phyloP scores from a whole-genome alignment of 2,888 invertebrate species.

The Tribolium freemani region DNA sequence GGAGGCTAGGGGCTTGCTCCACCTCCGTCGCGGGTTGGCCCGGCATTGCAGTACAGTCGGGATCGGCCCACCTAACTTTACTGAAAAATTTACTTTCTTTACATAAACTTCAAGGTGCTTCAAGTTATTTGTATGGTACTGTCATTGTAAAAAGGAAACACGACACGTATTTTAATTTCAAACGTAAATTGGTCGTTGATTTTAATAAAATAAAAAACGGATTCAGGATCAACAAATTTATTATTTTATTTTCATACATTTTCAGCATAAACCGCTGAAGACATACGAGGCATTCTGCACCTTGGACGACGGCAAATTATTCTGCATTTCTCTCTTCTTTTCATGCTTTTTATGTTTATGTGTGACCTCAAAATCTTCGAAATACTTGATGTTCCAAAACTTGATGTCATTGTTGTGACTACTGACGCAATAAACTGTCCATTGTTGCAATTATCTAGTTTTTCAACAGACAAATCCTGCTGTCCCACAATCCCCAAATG shows the following conservation, averaged over 20 bases:
- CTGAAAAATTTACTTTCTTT: too few species aligned
- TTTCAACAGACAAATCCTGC: constrained; percentile 86
- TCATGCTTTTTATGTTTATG: constrained; percentile 78
- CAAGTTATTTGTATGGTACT: too few species aligned
- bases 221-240: too few species aligned
- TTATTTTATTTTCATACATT: too few species aligned
- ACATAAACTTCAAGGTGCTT: too few species aligned
- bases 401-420: constrained; percentile 89
- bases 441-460: constrained; percentile 84
- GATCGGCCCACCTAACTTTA: constrained; percentile 69
- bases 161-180: too few species aligned
- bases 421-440: constrained; percentile 85
- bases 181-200: too few species aligned
- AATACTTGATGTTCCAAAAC: constrained; percentile 94
- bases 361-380: constrained; percentile 81
- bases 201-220: too few species aligned
- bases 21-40: constrained; percentile 78
- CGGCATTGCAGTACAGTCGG: constrained; percentile 78
- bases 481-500: constrained; percentile 91
- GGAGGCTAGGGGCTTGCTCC: constrained; percentile 75
- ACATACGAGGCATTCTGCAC: constrained; percentile 85
- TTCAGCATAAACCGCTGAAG: constrained; percentile 78
- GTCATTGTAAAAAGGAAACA: too few species aligned
- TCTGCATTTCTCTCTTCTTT: constrained; percentile 78
- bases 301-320: constrained; percentile 87